A percentile compares a stretch with the other conserved stretches of the same genome.
Conservation (phyloP, 2,797 vertebrate species). For the Danio albolineatus region DNA sequence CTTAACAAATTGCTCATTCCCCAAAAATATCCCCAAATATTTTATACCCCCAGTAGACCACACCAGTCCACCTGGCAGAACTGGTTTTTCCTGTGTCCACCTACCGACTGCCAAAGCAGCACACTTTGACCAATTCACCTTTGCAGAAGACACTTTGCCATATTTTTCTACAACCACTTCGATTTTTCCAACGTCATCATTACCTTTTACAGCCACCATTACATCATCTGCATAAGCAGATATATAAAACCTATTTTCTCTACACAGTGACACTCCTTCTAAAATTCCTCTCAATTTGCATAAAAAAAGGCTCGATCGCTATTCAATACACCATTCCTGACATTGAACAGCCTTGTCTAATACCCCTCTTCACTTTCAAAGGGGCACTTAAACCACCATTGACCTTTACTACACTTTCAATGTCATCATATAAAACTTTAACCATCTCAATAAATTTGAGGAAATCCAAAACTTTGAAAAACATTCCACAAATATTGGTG, state of each 20-base stretch:
- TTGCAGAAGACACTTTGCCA: slow-evolving; percentile 1
- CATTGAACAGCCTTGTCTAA: not conserved
- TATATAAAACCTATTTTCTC: too few relatives aligned
- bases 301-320: too few relatives aligned
- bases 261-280: too few relatives aligned
- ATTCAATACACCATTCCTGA: too few relatives aligned
- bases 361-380: not conserved
- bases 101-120: not conserved
- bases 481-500: too few relatives aligned
- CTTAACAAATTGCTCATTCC: not conserved
- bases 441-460: not conserved
- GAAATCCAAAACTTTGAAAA: not conserved
- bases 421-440: not conserved
- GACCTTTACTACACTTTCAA: slow-evolving; percentile 1
- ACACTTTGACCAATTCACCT: not conserved
- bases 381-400: not conserved
- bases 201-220: not conserved
- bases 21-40: not conserved
- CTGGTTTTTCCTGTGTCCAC: not conserved
- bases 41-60: not conserved
- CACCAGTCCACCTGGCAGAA: not conserved
- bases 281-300: too few relatives aligned
- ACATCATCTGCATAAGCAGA: not conserved
- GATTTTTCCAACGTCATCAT: not conserved
- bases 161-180: not conserved